These are phyloP conservation scores for Ennomos fuscantarius DNA, from an alignment of 2,888 invertebrate genomes.

Conservation along the genomic window DNA sequence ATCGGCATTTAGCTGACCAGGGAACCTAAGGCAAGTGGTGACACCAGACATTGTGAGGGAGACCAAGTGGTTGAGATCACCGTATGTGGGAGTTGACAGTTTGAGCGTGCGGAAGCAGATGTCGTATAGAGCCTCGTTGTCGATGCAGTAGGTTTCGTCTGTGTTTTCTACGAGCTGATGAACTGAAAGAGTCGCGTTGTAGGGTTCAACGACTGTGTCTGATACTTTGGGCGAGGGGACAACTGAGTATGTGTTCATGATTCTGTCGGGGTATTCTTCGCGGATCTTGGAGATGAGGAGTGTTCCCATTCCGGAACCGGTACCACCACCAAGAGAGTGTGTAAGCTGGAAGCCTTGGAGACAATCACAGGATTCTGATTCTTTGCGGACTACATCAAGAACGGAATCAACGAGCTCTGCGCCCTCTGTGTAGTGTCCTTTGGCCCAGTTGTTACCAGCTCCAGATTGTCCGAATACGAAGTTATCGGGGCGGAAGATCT, in stretches of 20 bases:
- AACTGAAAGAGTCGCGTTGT: slow-evolving; percentile 95
- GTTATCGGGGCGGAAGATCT: slow-evolving; percentile 91
- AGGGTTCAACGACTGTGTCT: slow-evolving; percentile 87
- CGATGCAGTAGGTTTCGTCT: slow-evolving; percentile 95
- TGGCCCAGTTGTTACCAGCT: slow-evolving; percentile 86
- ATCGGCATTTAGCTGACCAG: slow-evolving; percentile 98
- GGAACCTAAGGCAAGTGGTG: slow-evolving; percentile 93
- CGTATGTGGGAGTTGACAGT: slow-evolving; percentile 94
- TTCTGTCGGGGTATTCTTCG: slow-evolving; percentile 96
- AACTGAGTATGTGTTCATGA: slow-evolving; percentile 94
- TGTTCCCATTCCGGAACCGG: slow-evolving; percentile 86
- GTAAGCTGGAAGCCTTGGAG: slow-evolving; percentile 95
- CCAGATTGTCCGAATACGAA: slow-evolving; percentile 88
- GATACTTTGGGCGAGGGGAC: slow-evolving; percentile 95
- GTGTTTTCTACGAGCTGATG: slow-evolving; percentile 96
- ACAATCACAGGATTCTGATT: slow-evolving; percentile 96
- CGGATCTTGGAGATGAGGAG: slow-evolving; percentile 95
- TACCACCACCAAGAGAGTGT: slow-evolving; percentile 88
- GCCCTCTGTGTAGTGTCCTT: slow-evolving; percentile 90
- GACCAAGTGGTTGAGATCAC: slow-evolving; percentile 96
- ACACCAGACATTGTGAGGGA: slow-evolving; percentile 94
- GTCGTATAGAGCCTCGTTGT: slow-evolving; percentile 86
- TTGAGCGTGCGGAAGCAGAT: slow-evolving; percentile 96
- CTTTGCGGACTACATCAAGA: slow-evolving; percentile 93
- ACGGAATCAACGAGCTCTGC: slow-evolving; percentile 90